These are phyloP conservation scores for Leuciscus idus DNA, from an alignment of 2,113 vertebrate genomes.

Conservation along the genomic window DNA sequence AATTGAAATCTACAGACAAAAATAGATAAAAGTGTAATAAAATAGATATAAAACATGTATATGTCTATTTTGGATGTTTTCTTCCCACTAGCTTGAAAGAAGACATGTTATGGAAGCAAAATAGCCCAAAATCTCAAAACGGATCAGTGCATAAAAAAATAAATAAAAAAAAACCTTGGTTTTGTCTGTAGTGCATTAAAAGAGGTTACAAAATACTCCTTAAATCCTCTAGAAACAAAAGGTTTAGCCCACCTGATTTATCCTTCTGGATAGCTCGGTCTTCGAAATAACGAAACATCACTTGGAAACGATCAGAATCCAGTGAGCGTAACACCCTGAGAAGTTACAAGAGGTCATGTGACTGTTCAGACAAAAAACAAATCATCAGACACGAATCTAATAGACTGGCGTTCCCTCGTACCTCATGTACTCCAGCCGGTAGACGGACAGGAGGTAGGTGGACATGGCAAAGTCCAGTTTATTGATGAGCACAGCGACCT, in stretches of 20 bases:
- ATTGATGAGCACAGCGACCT: slow-evolving; percentile 91
- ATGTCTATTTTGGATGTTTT: no score
- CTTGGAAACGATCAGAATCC: slow-evolving; percentile 95
- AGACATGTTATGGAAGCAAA: no score
- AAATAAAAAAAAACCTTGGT: no score
- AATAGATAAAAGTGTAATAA: no score
- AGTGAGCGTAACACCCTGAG: slow-evolving; percentile 87
- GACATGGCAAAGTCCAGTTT: slow-evolving; percentile 99
- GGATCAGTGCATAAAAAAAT: no score
- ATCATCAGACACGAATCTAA: background rate
- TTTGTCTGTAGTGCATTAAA: no score
- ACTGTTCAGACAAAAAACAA: background rate
- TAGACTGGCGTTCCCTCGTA: slow-evolving; percentile 56
- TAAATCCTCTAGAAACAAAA: background rate
- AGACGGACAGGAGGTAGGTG: slow-evolving; percentile 95
- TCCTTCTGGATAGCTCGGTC: slow-evolving; percentile 99
- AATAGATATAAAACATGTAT: no score
- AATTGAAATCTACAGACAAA: no score
- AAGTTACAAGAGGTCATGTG: background rate
- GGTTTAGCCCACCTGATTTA: slow-evolving; percentile 86
- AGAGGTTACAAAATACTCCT: background rate
- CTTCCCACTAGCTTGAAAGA: no score
- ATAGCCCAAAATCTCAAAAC: no score
- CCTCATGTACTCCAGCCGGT: slow-evolving; percentile 98
- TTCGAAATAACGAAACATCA: slow-evolving; percentile 99